phyloP scores from a whole-genome alignment of 2,888 invertebrate species.

The Syritta pipiens region DNA sequence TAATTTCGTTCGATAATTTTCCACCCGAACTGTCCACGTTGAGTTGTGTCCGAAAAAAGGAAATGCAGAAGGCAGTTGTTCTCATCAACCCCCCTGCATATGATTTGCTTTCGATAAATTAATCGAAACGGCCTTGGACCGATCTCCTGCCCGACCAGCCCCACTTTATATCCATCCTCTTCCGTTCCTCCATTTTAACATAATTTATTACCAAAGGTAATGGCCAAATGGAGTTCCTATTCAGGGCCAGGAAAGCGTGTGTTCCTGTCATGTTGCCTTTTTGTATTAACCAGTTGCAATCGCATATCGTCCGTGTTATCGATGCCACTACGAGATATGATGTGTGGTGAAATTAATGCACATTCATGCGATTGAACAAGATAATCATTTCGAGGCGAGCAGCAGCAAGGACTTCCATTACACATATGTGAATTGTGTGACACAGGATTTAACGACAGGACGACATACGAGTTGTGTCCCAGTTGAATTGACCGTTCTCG shows the following conservation, averaged over 20 bases:
- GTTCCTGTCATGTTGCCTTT: conserved; percentile 60
- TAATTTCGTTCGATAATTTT: too few relatives aligned
- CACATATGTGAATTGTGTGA: conserved; percentile 31
- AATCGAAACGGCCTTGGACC: too few relatives aligned
- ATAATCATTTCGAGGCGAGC: conserved; percentile 64
- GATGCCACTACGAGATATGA: conserved; percentile 34
- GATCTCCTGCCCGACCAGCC: conserved; percentile 7
- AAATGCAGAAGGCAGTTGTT: conserved; percentile 45
- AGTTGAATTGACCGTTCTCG: background rate
- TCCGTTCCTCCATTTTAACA: conserved; percentile 36
- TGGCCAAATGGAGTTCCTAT: conserved; percentile 58
- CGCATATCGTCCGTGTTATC: conserved; percentile 30
- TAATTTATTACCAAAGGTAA: conserved; percentile 63
- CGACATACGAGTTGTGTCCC: too few relatives aligned
- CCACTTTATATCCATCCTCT: conserved; percentile 38
- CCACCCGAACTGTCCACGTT: conserved; percentile 9
- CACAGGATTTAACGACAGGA: conserved; percentile 1
- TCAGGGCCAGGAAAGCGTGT: conserved; percentile 50
- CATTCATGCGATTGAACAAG: conserved; percentile 60
- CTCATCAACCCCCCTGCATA: conserved; percentile 10
- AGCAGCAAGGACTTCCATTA: too few relatives aligned
- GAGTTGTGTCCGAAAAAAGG: conserved; percentile 1
- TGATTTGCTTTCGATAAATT: conserved; percentile 54
- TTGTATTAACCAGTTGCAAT: conserved; percentile 63
- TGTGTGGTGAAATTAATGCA: conserved; percentile 48